Base-by-base conservation (phyloP, 2,113 vertebrate genomes). In the Pitta sordida region DNA sequence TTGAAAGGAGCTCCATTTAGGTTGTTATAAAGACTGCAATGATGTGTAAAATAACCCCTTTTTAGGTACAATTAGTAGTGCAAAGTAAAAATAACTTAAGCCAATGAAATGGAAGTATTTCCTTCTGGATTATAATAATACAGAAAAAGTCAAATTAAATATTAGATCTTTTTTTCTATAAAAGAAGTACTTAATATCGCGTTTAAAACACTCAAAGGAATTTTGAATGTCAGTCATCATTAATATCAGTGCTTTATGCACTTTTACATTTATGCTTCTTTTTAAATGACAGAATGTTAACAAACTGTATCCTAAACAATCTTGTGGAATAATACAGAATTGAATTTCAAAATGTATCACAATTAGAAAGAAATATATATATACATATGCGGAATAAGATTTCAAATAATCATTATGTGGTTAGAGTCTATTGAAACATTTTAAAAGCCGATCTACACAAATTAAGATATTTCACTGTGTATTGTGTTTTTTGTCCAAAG, bases 31-130 rank as follows among this genome's bases (percentile, higher is more conserved):
- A 88, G 64, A 70, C 44, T 95, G 68, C 79, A 95, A 37, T 88
- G 90, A 93, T 95, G 96, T 94, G 91, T 95, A 95, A 96, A 96
- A 88, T 93, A 91, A 85, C 92, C 34, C 44, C 5, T 56, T 90
- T 83, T 90, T 49, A 83, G 81, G 73, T 90, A 86, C 86, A 85
- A 81, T 88, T 81, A 90, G 44, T 81, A 88, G 56, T 37, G 22
- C 23, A 67, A 94, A 91, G 82, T 56, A 89, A 94, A 95, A 95
- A 81, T 56, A 91, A 7, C 55, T 88, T 93, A 94, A 75, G 26
- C 64, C 71, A 78, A 78, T 52, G n/a, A 14, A 91, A 41, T 83
- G 21, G 13, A 83, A 43, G 74, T 70, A 78, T 86, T 94, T 93
- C 7, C 19, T 74, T 78, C 51, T 88, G 27, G 10, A 71, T 67